These are phyloP conservation scores for Drosophila leonis DNA, from an alignment of 2,888 invertebrate genomes.

Conservation along the genomic window DNA sequence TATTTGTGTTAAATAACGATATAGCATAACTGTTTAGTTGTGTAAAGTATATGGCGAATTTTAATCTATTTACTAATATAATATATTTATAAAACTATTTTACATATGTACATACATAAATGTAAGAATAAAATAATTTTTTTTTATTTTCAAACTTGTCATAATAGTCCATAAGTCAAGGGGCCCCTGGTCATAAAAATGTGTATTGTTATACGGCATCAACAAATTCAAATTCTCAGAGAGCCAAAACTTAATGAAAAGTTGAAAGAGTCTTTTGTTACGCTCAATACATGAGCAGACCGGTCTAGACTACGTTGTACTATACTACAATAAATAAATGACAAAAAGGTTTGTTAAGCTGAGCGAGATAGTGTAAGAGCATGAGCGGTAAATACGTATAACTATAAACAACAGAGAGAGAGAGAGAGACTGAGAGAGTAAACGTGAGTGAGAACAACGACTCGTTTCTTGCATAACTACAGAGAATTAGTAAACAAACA, in stretches of 20 bases:
- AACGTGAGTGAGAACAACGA: not conserved
- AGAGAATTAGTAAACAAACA: slow-evolving; percentile 47
- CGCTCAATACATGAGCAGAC: slow-evolving; percentile 29
- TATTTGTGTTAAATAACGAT: too few relatives aligned
- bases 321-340: not conserved
- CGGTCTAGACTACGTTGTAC: not conserved
- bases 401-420: not conserved
- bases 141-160: not conserved
- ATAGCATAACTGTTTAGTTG: too few relatives aligned
- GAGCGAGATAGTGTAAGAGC: not conserved
- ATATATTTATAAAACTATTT: not conserved
- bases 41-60: not conserved
- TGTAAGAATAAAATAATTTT: not conserved
- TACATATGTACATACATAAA: too few relatives aligned
- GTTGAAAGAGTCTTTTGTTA: not conserved
- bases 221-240: not conserved
- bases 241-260: not conserved
- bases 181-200: not conserved
- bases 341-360: not conserved
- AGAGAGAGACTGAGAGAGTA: not conserved
- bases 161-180: not conserved
- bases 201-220: not conserved
- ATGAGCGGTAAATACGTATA: too few relatives aligned
- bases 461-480: slow-evolving; percentile 46
- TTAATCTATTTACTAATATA: too few relatives aligned